Evolutionary conservation across 2,888 invertebrate genomes (phyloP).

Genomic region (Belgica antarctica): DNA sequence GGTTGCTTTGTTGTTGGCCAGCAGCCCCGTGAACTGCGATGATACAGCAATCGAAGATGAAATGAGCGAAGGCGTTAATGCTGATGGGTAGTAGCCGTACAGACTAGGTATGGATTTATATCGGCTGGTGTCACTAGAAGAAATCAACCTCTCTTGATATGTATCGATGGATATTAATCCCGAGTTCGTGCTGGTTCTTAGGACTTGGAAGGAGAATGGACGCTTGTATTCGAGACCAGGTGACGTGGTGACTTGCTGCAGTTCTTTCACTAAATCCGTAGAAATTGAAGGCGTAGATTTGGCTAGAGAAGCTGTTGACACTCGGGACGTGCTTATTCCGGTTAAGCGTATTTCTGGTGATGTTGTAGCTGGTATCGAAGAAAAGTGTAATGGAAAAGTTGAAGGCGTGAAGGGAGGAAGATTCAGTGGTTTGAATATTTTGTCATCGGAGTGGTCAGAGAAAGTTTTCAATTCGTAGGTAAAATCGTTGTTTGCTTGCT

Average conservation of each 20-base stretch:
- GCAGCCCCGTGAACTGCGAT: not conserved
- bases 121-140: no score
- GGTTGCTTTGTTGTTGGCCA: not conserved
- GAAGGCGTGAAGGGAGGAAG: not conserved
- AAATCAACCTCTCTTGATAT: slow-evolving; percentile 19
- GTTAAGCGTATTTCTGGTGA: slow-evolving; percentile 7
- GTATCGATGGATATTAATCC: not conserved
- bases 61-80: not conserved
- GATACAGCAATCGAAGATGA: not conserved
- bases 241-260: no score
- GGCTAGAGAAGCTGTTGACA: slow-evolving; percentile 19
- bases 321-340: slow-evolving; percentile 10
- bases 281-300: slow-evolving; percentile 41
- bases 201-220: slow-evolving; percentile 35
- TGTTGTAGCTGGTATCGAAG: not conserved
- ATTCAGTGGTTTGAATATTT: not conserved
- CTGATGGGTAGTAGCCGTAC: not conserved
- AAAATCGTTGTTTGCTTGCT: not conserved
- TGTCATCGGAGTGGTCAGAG: slow-evolving; percentile 8
- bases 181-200: slow-evolving; percentile 17
- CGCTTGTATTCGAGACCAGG: no score
- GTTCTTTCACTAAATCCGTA: slow-evolving; percentile 35
- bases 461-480: not conserved
- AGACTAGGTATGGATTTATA: slow-evolving; percentile 4
- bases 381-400: no score